Evolutionary conservation across 1,140 invertebrate species (phyloP).

Genomic region (Phocides pigmalion): DNA sequence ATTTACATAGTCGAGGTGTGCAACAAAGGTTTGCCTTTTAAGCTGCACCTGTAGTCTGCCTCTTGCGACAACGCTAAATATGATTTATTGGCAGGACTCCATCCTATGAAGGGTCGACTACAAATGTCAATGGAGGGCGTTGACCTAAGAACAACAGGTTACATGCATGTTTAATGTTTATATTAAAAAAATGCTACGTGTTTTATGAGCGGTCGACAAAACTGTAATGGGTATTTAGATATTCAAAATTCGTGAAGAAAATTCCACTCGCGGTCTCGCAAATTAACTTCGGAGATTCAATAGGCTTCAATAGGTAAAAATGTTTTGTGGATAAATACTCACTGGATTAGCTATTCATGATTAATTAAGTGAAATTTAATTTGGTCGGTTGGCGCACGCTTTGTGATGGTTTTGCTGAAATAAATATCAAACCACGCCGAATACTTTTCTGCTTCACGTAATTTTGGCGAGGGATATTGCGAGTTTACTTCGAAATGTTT

Average conservation of each 20-base stretch:
- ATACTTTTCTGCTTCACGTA: constrained; percentile 5
- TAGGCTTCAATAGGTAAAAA: constrained; percentile 38
- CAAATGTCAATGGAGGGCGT: too few relatives aligned
- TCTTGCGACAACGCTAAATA: too few relatives aligned
- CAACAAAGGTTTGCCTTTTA: too few relatives aligned
- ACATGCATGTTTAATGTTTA: too few relatives aligned
- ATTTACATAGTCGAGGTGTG: too few relatives aligned
- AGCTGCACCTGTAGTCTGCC: too few relatives aligned
- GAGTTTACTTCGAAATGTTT: not conserved
- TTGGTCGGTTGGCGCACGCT: constrained; percentile 12
- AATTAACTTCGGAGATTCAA: constrained; percentile 46
- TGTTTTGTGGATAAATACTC: constrained; percentile 46
- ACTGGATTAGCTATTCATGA: constrained; percentile 42
- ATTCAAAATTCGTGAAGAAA: constrained; percentile 40
- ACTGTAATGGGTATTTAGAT: constrained; percentile 23
- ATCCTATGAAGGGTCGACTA: too few relatives aligned
- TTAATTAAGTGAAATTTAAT: constrained; percentile 40
- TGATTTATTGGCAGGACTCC: too few relatives aligned
- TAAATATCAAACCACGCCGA: constrained; percentile 13
- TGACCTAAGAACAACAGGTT: too few relatives aligned
- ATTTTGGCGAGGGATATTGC: not conserved
- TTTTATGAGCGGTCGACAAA: not conserved
- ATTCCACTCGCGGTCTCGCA: constrained; percentile 37
- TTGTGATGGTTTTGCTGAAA: constrained; percentile 25
- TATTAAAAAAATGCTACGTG: too few relatives aligned